Evolutionary conservation across 2,113 vertebrate species (phyloP).

Genomic region (Parotia lawesii): DNA sequence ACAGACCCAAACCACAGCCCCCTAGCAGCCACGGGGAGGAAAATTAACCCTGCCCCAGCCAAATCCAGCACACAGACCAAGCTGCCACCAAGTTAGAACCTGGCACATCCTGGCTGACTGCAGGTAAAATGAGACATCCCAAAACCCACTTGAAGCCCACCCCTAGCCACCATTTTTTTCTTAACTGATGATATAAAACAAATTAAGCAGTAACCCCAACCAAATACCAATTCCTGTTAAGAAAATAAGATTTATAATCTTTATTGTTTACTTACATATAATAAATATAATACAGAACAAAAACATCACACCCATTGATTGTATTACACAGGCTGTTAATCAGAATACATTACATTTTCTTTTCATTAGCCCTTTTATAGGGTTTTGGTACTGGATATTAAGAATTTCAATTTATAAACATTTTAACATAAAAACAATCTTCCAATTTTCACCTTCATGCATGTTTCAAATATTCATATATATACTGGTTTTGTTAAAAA

Average conservation of each 20-base stretch:
- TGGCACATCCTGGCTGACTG: not conserved
- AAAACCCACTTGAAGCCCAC: not conserved
- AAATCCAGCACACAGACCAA: not conserved
- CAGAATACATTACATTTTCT: slow-evolving; percentile 42
- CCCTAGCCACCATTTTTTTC: not conserved
- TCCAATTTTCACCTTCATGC: not conserved
- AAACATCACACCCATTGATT: slow-evolving; percentile 47
- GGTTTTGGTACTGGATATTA: slow-evolving; percentile 41
- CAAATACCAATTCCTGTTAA: slow-evolving; percentile 39
- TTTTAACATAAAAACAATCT: not conserved
- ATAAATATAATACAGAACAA: slow-evolving; percentile 60
- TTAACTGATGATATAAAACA: not conserved
- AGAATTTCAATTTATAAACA: slow-evolving; percentile 3
- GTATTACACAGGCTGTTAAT: slow-evolving; percentile 49
- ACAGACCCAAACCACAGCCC: not conserved
- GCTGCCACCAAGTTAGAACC: not conserved
- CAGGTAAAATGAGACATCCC: fast-evolving
- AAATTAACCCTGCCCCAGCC: not conserved
- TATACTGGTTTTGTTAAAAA: slow-evolving; percentile 38
- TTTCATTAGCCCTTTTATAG: slow-evolving; percentile 49
- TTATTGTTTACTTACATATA: slow-evolving; percentile 51
- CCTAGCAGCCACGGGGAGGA: fast-evolving
- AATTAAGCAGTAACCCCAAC: not conserved
- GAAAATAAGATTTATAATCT: slow-evolving; percentile 43
- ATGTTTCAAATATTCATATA: slow-evolving; percentile 13